A percentile compares a stretch with the other conserved stretches of the same genome.
Conservation (phyloP, 2,113 vertebrate genomes). For the Tragelaphus scriptus region DNA sequence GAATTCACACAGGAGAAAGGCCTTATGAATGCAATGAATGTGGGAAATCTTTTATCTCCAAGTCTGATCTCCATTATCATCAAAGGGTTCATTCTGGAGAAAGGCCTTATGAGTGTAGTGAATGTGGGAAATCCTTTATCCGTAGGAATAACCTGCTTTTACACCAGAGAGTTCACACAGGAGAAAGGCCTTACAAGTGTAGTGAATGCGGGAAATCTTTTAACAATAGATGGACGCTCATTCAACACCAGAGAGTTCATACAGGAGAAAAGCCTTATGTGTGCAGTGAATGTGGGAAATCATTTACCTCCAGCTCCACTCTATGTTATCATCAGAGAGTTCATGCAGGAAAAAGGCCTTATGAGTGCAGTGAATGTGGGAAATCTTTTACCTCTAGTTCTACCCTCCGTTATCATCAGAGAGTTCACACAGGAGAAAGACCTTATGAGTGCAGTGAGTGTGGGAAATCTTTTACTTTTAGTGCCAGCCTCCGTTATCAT, state of each 20-base stretch:
- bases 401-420: neutral
- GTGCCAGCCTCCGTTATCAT: neutral
- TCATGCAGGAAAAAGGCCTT: conserved; percentile 7
- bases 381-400: neutral
- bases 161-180: conserved; percentile 26
- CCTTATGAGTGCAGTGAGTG: conserved; percentile 5
- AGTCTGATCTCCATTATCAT: neutral
- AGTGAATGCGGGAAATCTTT: conserved; percentile 26
- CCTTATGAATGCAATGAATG: conserved; percentile 21
- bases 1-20: conserved; percentile 25
- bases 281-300: conserved; percentile 10
- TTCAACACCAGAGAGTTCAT: conserved; percentile 29
- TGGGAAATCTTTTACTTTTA: conserved; percentile 16
- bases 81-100: conserved; percentile 4
- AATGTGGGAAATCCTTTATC: conserved; percentile 31
- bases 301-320: neutral
- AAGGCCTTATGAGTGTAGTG: neutral
- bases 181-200: conserved; percentile 31
- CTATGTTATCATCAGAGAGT: conserved; percentile 14
- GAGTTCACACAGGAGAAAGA: conserved; percentile 2
- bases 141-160: neutral
- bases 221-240: neutral
- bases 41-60: neutral
- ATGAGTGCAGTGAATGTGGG: neutral
- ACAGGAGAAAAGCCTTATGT: conserved; percentile 18